Evolutionary conservation across 2,888 invertebrate species (phyloP).

Genomic region (Oscheius sp.): DNA sequence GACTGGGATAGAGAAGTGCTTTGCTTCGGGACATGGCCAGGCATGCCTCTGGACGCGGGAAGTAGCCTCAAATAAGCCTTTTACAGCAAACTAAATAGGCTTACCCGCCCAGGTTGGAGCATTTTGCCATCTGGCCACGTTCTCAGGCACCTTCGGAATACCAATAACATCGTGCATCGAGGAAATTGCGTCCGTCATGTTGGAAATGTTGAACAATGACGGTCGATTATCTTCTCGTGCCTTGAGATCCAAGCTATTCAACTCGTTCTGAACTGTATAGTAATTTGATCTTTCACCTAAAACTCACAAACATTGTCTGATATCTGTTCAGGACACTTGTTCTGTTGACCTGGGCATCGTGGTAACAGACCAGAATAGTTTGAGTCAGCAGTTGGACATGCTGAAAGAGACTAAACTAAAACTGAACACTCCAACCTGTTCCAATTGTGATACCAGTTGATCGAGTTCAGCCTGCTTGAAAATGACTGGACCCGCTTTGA

Average conservation of each 20-base stretch:
- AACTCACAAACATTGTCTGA: slow-evolving; percentile 23
- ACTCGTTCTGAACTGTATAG: slow-evolving; percentile 18
- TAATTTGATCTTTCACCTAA: background rate
- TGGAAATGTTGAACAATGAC: slow-evolving; percentile 29
- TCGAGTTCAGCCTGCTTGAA: slow-evolving; percentile 20
- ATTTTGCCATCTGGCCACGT: background rate
- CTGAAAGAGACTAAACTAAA: background rate
- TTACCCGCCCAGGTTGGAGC: background rate
- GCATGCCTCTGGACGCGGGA: slow-evolving; percentile 36
- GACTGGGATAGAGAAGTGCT: slow-evolving; percentile 30
- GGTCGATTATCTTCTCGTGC: background rate
- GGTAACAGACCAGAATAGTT: slow-evolving; percentile 1
- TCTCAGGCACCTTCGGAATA: background rate
- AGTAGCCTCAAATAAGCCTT: slow-evolving; percentile 4
- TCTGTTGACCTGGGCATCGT: background rate
- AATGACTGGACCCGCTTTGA: background rate
- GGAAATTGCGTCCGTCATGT: background rate
- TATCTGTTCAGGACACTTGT: background rate
- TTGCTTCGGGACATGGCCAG: slow-evolving; percentile 26
- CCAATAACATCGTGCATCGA: slow-evolving; percentile 17
- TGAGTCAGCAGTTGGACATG: slow-evolving; percentile 24
- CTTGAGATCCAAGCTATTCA: background rate
- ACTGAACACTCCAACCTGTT: slow-evolving; percentile 5
- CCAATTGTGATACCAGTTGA: slow-evolving; percentile 21
- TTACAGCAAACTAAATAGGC: background rate